Conservation (phyloP, 2,113 vertebrate species). For the Tetrax tetrax region DNA sequence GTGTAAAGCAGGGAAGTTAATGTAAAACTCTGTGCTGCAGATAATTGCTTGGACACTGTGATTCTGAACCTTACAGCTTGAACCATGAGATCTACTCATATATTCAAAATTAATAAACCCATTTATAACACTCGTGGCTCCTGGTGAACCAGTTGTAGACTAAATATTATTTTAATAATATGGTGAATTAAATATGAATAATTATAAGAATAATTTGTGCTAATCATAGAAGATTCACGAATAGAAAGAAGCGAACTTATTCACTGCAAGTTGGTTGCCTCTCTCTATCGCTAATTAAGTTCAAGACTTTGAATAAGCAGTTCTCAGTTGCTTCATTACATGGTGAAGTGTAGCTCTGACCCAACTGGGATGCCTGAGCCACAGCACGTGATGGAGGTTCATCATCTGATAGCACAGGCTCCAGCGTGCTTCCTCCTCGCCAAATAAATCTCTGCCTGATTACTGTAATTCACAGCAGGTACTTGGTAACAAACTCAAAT, state of each 20-base stretch:
- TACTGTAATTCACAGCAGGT: constrained; percentile 10
- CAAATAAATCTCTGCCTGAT: not conserved
- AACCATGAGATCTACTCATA: not conserved
- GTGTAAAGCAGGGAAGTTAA: not conserved
- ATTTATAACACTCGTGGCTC: not conserved
- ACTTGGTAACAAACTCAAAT: constrained; percentile 30
- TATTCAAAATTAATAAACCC: constrained; percentile 42
- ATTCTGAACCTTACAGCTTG: constrained; percentile 13
- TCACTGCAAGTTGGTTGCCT: constrained; percentile 17
- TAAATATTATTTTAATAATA: constrained; percentile 48
- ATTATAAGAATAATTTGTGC: constrained; percentile 36
- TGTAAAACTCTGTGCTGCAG: not conserved
- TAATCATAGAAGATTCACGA: constrained; percentile 3
- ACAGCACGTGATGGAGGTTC: not conserved
- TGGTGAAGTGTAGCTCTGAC: not conserved
- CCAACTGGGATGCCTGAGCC: not conserved
- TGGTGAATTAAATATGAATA: constrained; percentile 35
- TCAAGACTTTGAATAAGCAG: constrained; percentile 23
- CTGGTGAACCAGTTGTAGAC: constrained; percentile 40
- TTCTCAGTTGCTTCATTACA: constrained; percentile 20
- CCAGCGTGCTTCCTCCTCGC: not conserved
- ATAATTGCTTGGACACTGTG: not conserved
- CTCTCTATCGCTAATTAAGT: not conserved
- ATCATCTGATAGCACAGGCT: not conserved
- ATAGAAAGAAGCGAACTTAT: not conserved